Evolutionary conservation across 2,797 vertebrate genomes (phyloP).

Genomic region (Spheniscus humboldti): DNA sequence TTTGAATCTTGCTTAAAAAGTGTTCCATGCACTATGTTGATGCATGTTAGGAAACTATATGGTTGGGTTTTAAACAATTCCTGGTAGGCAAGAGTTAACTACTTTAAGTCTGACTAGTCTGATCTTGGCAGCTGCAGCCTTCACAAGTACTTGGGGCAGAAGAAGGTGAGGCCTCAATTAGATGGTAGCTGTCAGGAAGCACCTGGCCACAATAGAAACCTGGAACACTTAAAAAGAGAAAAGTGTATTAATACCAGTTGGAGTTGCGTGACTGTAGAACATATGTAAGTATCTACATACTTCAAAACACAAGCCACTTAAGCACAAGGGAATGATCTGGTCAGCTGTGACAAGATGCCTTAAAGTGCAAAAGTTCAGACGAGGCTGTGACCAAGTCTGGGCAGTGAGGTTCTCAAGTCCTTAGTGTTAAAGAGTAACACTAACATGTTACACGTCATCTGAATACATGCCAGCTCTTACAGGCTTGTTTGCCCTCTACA

Average conservation of each 20-base stretch:
- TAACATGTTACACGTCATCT: neutral
- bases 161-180: neutral
- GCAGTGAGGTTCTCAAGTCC: neutral
- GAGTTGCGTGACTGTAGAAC: neutral
- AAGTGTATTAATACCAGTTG: neutral
- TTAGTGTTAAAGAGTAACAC: neutral
- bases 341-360: neutral
- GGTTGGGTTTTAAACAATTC: neutral
- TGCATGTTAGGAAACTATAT: neutral
- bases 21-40: neutral
- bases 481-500: neutral
- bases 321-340: neutral
- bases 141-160: neutral
- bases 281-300: neutral
- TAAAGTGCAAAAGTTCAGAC: neutral
- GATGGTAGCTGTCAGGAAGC: slow-evolving; percentile 22
- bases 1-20: neutral
- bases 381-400: neutral
- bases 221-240: neutral
- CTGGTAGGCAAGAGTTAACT: neutral
- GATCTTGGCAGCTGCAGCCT: slow-evolving; percentile 2
- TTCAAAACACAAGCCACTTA: neutral
- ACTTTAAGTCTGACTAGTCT: neutral
- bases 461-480: neutral
- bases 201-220: slow-evolving; percentile 1